A percentile compares a stretch with the other conserved stretches of the same genome.
Conservation (phyloP, 2,797 vertebrate genomes). For the Oryzias dopingdopingensis region DNA sequence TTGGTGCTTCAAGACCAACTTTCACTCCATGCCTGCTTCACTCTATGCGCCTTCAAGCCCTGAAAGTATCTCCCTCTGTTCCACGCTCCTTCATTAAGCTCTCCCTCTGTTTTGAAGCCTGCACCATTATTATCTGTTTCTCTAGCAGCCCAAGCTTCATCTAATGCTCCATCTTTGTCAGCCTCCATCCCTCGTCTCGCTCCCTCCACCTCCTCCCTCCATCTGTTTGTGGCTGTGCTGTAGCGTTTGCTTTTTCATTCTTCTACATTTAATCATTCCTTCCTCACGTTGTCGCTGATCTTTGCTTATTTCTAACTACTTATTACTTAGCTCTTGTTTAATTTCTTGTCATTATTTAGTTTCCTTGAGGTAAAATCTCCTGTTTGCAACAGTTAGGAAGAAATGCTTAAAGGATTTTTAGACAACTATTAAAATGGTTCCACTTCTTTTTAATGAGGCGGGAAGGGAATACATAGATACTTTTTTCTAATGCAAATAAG, state of each 20-base stretch:
- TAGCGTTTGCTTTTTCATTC: slow-evolving; percentile 42
- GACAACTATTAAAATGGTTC: no score
- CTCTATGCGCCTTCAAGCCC: not conserved
- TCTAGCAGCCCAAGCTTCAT: slow-evolving; percentile 7
- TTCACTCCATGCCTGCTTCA: not conserved
- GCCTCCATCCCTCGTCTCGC: slow-evolving; percentile 15
- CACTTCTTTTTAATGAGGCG: no score
- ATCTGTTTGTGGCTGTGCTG: slow-evolving; percentile 7
- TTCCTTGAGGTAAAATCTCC: no score
- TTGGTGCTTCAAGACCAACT: not conserved
- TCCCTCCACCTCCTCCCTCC: slow-evolving; percentile 1
- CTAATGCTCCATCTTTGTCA: slow-evolving; percentile 30
- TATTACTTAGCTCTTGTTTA: not conserved
- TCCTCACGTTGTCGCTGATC: slow-evolving; percentile 34
- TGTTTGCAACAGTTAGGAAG: no score
- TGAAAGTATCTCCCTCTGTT: not conserved
- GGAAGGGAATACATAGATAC: no score
- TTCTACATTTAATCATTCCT: slow-evolving; percentile 27
- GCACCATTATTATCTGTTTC: slow-evolving; percentile 44
- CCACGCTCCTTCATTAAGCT: not conserved
- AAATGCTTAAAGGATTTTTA: no score
- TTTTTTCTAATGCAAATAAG: no score
- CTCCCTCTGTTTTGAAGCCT: slow-evolving; percentile 4
- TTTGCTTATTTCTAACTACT: slow-evolving; percentile 10
- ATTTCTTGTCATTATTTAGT: no score